Evolutionary conservation across 1,140 invertebrate genomes (phyloP).

Genomic region (Zaprionus camerounensis): DNA sequence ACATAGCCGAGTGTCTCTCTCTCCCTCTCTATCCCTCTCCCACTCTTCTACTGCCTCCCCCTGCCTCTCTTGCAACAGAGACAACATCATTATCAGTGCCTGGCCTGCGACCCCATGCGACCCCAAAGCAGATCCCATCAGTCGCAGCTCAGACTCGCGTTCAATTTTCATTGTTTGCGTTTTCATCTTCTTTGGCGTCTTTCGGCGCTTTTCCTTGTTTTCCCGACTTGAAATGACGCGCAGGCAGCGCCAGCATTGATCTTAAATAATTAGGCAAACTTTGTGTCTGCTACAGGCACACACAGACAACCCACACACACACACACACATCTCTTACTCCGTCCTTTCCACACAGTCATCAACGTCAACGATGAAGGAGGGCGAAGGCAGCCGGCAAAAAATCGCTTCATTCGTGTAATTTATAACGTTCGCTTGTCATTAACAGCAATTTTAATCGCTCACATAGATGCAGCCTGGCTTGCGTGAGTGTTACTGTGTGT

Average conservation of each 20-base stretch:
- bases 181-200: conserved; percentile 29
- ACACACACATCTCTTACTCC: conserved; percentile 10
- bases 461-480: conserved; percentile 31
- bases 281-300: conserved; percentile 67
- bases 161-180: conserved; percentile 77
- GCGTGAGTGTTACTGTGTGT: conserved; percentile 9
- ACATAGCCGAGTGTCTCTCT: conserved; percentile 27
- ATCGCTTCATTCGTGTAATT: conserved; percentile 81
- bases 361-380: conserved; percentile 29
- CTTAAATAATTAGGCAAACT: conserved; percentile 79
- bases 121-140: conserved; percentile 19
- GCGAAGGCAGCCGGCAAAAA: conserved; percentile 40
- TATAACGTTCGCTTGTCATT: conserved; percentile 82
- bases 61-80: conserved; percentile 13
- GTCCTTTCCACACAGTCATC: conserved; percentile 27
- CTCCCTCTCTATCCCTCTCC: background rate
- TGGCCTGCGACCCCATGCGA: conserved; percentile 19
- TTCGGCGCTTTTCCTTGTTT: conserved; percentile 29
- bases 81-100: conserved; percentile 72
- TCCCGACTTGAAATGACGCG: conserved; percentile 60
- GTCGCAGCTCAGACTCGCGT: conserved; percentile 3
- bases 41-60: background rate
- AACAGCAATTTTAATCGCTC: conserved; percentile 80
- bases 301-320: conserved; percentile 32
- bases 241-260: conserved; percentile 51